Base-by-base conservation (phyloP, 2,797 vertebrate genomes). In the Sitta carolinensis region DNA sequence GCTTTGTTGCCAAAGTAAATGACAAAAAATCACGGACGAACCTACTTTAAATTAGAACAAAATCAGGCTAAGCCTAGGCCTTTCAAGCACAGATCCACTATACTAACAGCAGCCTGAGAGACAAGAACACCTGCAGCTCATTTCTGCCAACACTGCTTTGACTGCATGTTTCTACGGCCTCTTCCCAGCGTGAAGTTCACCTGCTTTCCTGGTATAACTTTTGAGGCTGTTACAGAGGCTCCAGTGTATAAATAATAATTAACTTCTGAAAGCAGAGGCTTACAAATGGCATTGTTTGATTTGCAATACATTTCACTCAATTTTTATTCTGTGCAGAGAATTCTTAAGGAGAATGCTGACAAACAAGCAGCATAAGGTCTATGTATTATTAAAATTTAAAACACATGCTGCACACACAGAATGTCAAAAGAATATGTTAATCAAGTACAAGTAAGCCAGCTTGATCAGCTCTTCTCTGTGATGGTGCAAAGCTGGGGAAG, bases 401-500 rank as follows among this genome's bases (percentile, higher is more conserved):
- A 96, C 90, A 95, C 87, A 93, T 94, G 89, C 93, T 95, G 85
- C 95, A 89, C 47, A 91, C 63, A 70, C 83, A 89, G 90, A 84
- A 94, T 87, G 93, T 96, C 95, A 96, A 90, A 95, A 94, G 92
- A 96, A 94, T 93, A 90, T 86, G 93, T 90, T 94, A 93, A 96
- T 97, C 80, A 88, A 88, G 77, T 26, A 67, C 63, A 36, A 90
- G 63, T 12, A 47, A 91, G 80, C 27, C 76, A 93, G 88, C 90
- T 83, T 82, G 68, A 90, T 95, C 88, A 77, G 92, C 87, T 91
- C 74, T 68, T 83, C 32, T 47, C 80, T 84, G 68, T 15, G 84
- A 67, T 40, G 64, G 78, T 82, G 81, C 51, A 80, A 92, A 89
- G 74, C 91, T 90, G 91, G 73, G 81, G 88, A 74, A 55, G 57